These are phyloP conservation scores for Artibeus jamaicensis DNA, from an alignment of 2,797 vertebrate species.

Conservation along the genomic window DNA sequence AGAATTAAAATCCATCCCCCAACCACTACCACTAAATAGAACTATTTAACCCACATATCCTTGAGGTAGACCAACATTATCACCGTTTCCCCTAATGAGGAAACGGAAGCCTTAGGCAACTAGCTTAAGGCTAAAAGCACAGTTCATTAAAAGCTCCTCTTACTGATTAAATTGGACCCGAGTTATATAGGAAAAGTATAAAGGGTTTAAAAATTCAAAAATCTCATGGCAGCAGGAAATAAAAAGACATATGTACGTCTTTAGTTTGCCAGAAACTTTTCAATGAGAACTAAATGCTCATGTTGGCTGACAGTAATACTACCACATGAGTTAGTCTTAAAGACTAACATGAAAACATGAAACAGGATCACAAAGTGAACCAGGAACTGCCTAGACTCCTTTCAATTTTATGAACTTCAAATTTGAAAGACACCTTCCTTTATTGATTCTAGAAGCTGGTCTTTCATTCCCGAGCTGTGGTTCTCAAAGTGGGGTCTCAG, in stretches of 20 bases:
- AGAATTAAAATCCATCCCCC: slow-evolving; percentile 50
- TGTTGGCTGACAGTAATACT: background rate
- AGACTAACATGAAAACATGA: background rate
- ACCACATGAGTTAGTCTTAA: background rate
- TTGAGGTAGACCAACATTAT: slow-evolving; percentile 33
- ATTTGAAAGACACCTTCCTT: background rate
- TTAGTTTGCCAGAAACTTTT: background rate
- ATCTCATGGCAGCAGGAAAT: slow-evolving; percentile 23
- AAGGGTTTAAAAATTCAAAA: slow-evolving; percentile 35
- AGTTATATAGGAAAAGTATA: slow-evolving; percentile 10
- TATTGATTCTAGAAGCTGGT: background rate
- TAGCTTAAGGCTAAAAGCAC: slow-evolving; percentile 10
- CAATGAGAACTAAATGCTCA: background rate
- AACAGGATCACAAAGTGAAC: background rate
- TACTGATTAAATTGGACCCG: slow-evolving; percentile 1
- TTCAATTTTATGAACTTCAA: background rate
- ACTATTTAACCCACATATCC: background rate
- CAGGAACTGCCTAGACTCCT: background rate
- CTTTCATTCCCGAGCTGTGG: background rate
- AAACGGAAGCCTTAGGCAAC: slow-evolving; percentile 33
- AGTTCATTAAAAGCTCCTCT: slow-evolving; percentile 1
- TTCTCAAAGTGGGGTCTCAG: background rate
- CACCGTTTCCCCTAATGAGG: slow-evolving; percentile 48
- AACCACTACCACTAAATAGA: slow-evolving; percentile 30
- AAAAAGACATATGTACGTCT: background rate